Percentiles rank a stretch among this genome's conserved stretches.
These are phyloP conservation scores for Dromaius novaehollandiae DNA, from an alignment of 2,113 vertebrate species.

Conservation along the genomic window DNA sequence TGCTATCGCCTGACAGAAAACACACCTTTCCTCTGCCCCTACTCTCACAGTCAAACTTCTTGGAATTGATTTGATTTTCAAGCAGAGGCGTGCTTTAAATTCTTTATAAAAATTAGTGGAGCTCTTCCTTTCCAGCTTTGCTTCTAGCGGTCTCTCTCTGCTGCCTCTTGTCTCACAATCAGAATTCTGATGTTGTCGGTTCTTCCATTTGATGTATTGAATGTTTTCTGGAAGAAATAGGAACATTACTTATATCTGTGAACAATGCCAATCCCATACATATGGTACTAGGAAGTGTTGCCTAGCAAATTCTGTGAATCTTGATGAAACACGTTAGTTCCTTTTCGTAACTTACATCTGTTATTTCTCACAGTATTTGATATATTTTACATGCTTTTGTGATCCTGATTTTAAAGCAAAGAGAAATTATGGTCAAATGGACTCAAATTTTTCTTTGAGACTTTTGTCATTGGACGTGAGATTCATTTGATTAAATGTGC, in stretches of 20 bases:
- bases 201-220: slow-evolving; percentile 6
- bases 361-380: neutral
- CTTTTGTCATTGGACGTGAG: neutral
- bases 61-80: neutral
- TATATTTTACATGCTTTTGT: neutral
- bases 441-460: neutral
- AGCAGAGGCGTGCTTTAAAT: neutral
- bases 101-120: neutral
- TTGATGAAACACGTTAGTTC: neutral
- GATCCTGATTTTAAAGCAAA: neutral
- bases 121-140: neutral
- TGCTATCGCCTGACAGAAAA: neutral
- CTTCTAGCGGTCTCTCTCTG: neutral
- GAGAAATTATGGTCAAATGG: neutral
- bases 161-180: neutral
- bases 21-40: neutral
- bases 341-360: slow-evolving; percentile 5
- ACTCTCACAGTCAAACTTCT: neutral
- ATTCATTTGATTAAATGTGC: neutral
- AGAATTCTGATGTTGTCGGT: neutral
- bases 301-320: slow-evolving; percentile 41
- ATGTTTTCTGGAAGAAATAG: slow-evolving; percentile 38
- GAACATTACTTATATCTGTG: slow-evolving; percentile 23
- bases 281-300: slow-evolving; percentile 7
- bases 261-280: neutral